These are phyloP conservation scores for Rhynchopsitta pachyrhyncha DNA, from an alignment of 2,113 vertebrate genomes.

Conservation along the genomic window DNA sequence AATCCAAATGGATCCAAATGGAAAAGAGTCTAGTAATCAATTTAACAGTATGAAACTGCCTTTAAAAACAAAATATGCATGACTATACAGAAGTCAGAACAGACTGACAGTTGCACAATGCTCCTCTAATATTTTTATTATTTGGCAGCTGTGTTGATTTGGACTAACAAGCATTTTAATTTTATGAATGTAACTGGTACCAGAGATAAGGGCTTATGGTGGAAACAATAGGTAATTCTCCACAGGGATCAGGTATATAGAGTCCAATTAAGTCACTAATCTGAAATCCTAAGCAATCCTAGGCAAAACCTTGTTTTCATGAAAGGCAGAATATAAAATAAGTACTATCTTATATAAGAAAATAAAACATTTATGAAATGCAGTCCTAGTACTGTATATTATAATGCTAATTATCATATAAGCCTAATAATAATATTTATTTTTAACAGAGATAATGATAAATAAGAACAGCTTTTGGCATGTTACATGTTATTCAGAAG, in stretches of 20 bases:
- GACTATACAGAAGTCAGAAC: neutral
- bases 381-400: neutral
- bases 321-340: neutral
- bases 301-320: neutral
- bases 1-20: neutral
- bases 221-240: neutral
- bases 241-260: neutral
- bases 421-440: neutral
- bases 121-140: neutral
- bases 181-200: slow-evolving; percentile 1
- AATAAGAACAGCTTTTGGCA: neutral
- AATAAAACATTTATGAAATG: neutral
- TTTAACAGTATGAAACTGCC: neutral
- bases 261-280: neutral
- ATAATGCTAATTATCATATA: neutral
- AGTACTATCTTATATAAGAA: neutral
- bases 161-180: neutral
- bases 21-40: slow-evolving; percentile 7
- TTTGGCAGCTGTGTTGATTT: neutral
- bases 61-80: neutral
- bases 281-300: neutral
- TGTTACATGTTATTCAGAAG: neutral
- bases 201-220: neutral
- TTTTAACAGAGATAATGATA: neutral
- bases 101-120: neutral